Percentiles rank a stretch among this genome's conserved stretches.
Conservation (phyloP, 1,140 invertebrate species). For the Thaumatotibia leucotreta region DNA sequence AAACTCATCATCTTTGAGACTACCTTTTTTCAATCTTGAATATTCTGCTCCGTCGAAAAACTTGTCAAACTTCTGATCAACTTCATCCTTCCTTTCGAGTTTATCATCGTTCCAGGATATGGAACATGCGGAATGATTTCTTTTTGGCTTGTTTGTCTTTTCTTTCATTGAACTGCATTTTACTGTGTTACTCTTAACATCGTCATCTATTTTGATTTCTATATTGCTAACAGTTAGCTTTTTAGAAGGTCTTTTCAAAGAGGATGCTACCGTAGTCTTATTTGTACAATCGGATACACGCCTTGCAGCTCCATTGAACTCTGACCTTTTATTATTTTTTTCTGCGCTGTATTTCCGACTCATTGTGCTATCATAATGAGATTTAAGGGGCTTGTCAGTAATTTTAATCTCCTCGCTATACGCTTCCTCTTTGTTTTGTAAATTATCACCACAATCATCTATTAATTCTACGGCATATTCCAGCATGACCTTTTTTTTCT, state of each 20-base stretch:
- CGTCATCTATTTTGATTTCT: slow-evolving; percentile 16
- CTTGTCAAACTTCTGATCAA: slow-evolving; percentile 59
- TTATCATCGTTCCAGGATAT: slow-evolving; percentile 69
- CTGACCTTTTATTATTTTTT: slow-evolving; percentile 19
- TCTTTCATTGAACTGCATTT: slow-evolving; percentile 35
- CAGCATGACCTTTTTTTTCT: slow-evolving; percentile 79
- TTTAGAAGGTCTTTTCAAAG: slow-evolving; percentile 21
- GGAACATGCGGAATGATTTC: slow-evolving; percentile 67
- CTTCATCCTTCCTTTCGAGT: slow-evolving; percentile 43
- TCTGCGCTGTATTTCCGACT: slow-evolving; percentile 26
- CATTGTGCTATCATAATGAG: slow-evolving; percentile 5
- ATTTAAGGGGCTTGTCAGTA: slow-evolving; percentile 11
- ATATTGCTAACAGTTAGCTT: slow-evolving; percentile 14
- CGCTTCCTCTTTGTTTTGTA: slow-evolving; percentile 17
- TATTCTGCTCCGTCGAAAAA: slow-evolving; percentile 52
- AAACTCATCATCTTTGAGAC: slow-evolving; percentile 39
- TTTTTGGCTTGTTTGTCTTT: slow-evolving; percentile 43
- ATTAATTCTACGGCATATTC: slow-evolving; percentile 73
- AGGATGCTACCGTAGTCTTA: slow-evolving; percentile 13
- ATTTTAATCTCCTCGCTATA: slow-evolving; percentile 20
- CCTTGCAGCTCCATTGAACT: slow-evolving; percentile 6
- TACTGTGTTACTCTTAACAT: slow-evolving; percentile 27
- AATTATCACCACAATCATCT: slow-evolving; percentile 51
- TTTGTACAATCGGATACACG: neutral
- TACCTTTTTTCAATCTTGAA: slow-evolving; percentile 26